phyloP scores from a whole-genome alignment of 2,113 vertebrate genomes.

The Chlorocebus sabaeus region DNA sequence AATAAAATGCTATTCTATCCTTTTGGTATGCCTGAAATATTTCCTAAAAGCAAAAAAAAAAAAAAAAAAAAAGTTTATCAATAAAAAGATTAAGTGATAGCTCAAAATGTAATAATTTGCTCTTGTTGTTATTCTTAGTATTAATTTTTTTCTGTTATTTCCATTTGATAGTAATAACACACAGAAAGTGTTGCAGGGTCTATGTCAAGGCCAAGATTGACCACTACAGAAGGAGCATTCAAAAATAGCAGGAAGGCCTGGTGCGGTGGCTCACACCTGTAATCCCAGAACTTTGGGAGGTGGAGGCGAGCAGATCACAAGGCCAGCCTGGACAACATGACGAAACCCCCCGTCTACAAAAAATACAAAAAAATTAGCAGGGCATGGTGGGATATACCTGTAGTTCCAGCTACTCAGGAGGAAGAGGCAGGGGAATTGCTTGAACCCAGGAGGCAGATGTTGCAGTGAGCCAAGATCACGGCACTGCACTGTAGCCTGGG shows the following conservation, averaged over 20 bases:
- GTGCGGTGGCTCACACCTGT: neutral
- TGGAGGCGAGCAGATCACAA: neutral
- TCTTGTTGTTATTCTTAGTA: neutral
- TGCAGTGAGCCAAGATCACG: neutral
- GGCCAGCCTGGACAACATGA: too few relatives aligned
- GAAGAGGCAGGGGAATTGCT: neutral
- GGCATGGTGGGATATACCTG: neutral
- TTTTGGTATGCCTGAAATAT: neutral
- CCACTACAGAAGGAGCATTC: neutral
- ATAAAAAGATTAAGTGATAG: neutral
- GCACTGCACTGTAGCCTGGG: neutral
- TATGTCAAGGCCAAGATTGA: neutral
- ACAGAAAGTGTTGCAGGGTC: neutral
- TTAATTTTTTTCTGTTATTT: neutral
- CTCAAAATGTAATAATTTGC: neutral
- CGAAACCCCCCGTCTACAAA: neutral
- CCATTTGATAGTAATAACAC: neutral
- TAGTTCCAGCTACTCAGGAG: neutral
- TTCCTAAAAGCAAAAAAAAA: neutral
- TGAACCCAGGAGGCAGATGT: neutral
- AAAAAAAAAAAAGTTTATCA: neutral
- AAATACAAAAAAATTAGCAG: neutral
- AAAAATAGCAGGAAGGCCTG: neutral
- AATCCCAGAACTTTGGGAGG: neutral
- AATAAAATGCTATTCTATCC: neutral